Evolutionary conservation across 37 sponge, comb jelly and placozoan genomes (phyloP), one percentile per base, ranked within the genome.

Genomic region (Axinella damicornis): DNA sequence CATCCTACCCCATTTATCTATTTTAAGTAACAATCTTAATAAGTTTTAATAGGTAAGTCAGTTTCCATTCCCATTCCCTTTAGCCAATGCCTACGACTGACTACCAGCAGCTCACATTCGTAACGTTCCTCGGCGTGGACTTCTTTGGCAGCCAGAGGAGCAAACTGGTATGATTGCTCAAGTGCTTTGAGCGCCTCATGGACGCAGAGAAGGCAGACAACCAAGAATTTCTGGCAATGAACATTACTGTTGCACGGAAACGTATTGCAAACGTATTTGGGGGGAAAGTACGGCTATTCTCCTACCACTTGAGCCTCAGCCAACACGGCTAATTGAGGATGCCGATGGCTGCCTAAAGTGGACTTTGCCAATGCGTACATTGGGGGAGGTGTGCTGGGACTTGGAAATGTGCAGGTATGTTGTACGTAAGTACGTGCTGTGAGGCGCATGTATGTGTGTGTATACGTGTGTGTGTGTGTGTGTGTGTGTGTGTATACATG

Each of bases 351-450:
- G 53, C 20, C 59, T 94, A 65, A 95, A 68, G 92, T 76, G 17
- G 95, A 95, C 65, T 95, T 95, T 82, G 92, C 95, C 17, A 91
- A 90, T 59, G 76, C 75, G 25, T 91, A 85, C 62, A 92, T 95
- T 72, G 95, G 95, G 33, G 95, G 95, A 56, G 95, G 92, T 17
- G 95, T 95, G 25, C 74, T 95, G 54, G 28, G 35, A 9, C 76
- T 78, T 55, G 96, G 96, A n/a, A 85, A 86, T 75, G 92, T 95
- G 5, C 92, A 92, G 68, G 91, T 90, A 61, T 38, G 70, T 80
- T 25, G 18, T 65, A n/a, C n/a, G n/a, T n/a, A n/a, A n/a, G n/a
- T n/a, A n/a, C n/a, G n/a, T n/a, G n/a, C n/a, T n/a, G n/a, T n/a
- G n/a, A n/a, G n/a, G n/a, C n/a, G n/a, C n/a, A n/a, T n/a, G 46